phyloP scores from a whole-genome alignment of 2,113 vertebrate species.

The Telmatochromis sp. region DNA sequence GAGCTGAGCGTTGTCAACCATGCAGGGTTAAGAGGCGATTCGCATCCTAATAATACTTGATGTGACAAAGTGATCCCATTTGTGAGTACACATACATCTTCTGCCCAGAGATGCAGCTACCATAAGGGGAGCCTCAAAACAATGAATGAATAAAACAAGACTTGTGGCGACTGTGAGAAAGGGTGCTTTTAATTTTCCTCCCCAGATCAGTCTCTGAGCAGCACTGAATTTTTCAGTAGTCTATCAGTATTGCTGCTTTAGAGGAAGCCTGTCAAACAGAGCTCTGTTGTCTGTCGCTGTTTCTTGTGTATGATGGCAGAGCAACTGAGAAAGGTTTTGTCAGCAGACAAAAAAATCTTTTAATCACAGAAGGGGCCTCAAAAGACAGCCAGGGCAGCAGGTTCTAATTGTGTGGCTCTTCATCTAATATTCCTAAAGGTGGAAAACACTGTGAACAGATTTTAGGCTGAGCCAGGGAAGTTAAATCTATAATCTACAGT shows the following conservation, averaged over 20 bases:
- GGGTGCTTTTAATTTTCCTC: slow-evolving; percentile 49
- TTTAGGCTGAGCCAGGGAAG: slow-evolving; percentile 46
- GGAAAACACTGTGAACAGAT: slow-evolving; percentile 23
- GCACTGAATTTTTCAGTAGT: slow-evolving; percentile 34
- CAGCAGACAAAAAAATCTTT: slow-evolving; percentile 53
- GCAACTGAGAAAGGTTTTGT: slow-evolving; percentile 25
- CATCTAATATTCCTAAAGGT: slow-evolving; percentile 54
- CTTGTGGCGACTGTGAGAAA: slow-evolving; percentile 1
- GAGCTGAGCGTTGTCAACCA: not conserved
- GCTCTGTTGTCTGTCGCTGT: slow-evolving; percentile 29
- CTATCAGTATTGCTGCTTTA: slow-evolving; percentile 21
- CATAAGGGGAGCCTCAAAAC: slow-evolving; percentile 23
- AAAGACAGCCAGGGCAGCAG: slow-evolving; percentile 26
- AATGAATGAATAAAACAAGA: slow-evolving; percentile 65
- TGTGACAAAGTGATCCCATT: slow-evolving; percentile 19
- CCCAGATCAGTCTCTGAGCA: slow-evolving; percentile 1
- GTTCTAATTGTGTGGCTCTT: slow-evolving; percentile 52
- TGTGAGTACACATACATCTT: not conserved
- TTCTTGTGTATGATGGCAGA: slow-evolving; percentile 12
- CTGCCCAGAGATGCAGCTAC: not conserved
- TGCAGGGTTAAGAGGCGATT: not conserved
- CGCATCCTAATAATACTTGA: not conserved
- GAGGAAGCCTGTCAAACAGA: slow-evolving; percentile 16
- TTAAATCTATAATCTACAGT: slow-evolving; percentile 43
- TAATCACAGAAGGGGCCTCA: slow-evolving; percentile 60